Conservation (phyloP, 2,797 vertebrate genomes). For the Balearica regulorum region DNA sequence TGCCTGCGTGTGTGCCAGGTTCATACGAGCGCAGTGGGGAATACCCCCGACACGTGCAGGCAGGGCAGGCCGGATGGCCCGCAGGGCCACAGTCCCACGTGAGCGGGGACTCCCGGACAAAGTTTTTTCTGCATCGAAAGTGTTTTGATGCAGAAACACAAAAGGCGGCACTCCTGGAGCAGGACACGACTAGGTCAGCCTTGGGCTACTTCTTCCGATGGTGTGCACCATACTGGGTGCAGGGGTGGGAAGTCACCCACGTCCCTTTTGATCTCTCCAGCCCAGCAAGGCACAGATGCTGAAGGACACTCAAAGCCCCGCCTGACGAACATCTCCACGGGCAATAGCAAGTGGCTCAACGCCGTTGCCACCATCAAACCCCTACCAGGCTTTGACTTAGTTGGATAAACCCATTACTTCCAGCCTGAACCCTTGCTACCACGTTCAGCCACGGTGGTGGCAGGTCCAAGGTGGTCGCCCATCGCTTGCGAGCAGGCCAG, state of each 20-base stretch:
- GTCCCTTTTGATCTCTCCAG: not conserved
- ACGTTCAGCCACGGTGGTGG: fast-evolving
- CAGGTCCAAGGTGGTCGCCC: not conserved
- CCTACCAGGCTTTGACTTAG: not conserved
- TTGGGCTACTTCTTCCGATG: not conserved
- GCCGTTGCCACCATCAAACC: not conserved
- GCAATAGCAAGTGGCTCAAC: not conserved
- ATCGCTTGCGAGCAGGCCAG: fast-evolving
- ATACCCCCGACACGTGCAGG: too few relatives aligned
- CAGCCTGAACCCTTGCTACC: not conserved
- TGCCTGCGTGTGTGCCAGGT: not conserved
- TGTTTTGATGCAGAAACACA: not conserved
- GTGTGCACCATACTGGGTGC: fast-evolving
- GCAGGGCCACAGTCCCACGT: fast-evolving
- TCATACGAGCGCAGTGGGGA: not conserved
- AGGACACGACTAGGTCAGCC: not conserved
- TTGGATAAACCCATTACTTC: not conserved
- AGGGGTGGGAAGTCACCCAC: fast-evolving
- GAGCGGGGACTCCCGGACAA: not conserved
- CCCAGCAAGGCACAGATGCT: not conserved
- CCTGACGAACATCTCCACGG: not conserved
- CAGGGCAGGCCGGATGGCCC: not conserved
- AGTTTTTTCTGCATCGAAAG: too few relatives aligned
- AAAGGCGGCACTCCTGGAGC: not conserved
- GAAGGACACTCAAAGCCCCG: not conserved